These are phyloP conservation scores for Drosophila testacea DNA, from an alignment of 2,888 invertebrate genomes.

Conservation along the genomic window DNA sequence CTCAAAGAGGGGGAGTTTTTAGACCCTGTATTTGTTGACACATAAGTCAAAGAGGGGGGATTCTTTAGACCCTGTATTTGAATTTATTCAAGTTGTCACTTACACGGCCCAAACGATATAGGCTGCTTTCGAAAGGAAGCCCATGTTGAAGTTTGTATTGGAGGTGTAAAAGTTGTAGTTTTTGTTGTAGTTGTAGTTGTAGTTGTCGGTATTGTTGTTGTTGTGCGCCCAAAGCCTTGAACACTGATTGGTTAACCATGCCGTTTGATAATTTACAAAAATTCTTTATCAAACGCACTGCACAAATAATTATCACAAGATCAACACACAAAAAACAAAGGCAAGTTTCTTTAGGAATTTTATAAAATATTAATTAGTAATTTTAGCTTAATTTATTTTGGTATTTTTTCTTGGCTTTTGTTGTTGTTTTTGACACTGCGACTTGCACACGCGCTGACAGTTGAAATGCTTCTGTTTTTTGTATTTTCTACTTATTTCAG, in stretches of 20 bases:
- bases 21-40: constrained; percentile 19
- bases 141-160: constrained; percentile 86
- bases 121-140: constrained; percentile 91
- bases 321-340: not conserved
- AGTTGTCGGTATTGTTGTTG: not conserved
- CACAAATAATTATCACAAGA: constrained; percentile 19
- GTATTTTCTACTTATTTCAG: constrained; percentile 6
- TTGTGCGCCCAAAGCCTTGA: constrained; percentile 40
- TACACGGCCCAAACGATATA: constrained; percentile 93
- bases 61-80: not conserved
- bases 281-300: constrained; percentile 28
- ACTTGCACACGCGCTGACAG: constrained; percentile 46
- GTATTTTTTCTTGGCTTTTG: constrained; percentile 3
- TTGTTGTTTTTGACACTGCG: constrained; percentile 18
- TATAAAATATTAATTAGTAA: constrained; percentile 12
- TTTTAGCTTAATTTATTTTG: constrained; percentile 16
- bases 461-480: constrained; percentile 55
- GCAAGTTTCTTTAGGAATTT: constrained; percentile 4
- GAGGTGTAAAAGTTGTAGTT: not conserved
- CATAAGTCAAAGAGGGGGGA: constrained; percentile 4
- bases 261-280: constrained; percentile 45
- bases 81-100: constrained; percentile 84
- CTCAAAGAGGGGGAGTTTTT: not conserved
- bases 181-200: not conserved
- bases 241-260: constrained; percentile 52